These are phyloP conservation scores for Sceliomorpha sp. DNA, from an alignment of 2,888 invertebrate species.

Conservation along the genomic window DNA sequence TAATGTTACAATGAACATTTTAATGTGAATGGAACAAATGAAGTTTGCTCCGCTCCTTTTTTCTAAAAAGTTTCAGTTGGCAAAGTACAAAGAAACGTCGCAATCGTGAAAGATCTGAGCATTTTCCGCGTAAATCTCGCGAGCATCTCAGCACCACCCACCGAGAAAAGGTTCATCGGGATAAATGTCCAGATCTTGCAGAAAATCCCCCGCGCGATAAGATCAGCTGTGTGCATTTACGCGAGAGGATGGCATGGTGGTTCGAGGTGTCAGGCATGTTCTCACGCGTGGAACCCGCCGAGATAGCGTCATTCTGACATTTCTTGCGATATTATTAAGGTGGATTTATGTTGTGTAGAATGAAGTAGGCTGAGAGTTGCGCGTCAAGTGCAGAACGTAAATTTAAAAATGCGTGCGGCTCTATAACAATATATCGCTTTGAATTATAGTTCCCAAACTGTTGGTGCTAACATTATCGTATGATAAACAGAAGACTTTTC, in stretches of 20 bases:
- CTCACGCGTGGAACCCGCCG: conserved; percentile 68
- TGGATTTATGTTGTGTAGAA: conserved; percentile 71
- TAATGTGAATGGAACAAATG: no score
- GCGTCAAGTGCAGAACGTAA: no score
- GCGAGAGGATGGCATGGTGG: conserved; percentile 59
- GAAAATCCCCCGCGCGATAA: conserved; percentile 46
- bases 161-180: conserved; percentile 47
- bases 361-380: conserved; percentile 28
- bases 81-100: conserved; percentile 2
- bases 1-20: no score
- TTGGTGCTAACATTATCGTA: no score
- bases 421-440: no score
- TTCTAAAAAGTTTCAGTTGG: background rate
- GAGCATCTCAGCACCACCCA: conserved; percentile 48
- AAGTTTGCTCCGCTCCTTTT: no score
- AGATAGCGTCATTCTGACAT: conserved; percentile 71
- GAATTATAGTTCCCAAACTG: no score
- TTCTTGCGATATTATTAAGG: conserved; percentile 75
- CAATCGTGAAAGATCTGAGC: conserved; percentile 13
- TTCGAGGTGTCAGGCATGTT: conserved; percentile 72
- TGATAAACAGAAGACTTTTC: no score
- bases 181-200: conserved; percentile 49
- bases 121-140: conserved; percentile 34
- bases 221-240: conserved; percentile 44
- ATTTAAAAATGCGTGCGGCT: no score